Evolutionary conservation across 1,140 invertebrate species (phyloP).

Genomic region (Geopemphigus sp.): DNA sequence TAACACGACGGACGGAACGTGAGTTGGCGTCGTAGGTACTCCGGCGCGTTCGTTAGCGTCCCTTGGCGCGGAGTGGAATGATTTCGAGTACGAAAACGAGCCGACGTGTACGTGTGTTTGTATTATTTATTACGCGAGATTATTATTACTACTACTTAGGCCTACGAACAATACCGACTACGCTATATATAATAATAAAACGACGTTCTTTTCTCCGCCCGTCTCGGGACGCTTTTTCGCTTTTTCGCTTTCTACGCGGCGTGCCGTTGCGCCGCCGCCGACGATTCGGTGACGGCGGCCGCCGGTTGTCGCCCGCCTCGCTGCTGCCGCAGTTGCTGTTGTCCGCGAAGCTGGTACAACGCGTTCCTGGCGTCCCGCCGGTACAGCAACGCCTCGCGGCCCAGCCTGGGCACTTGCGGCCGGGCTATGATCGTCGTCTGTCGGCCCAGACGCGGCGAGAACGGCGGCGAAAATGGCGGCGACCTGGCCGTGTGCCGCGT

Average conservation of each 20-base stretch:
- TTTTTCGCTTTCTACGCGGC: not conserved
- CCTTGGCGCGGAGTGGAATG: too few relatives aligned
- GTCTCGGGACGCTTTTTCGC: too few relatives aligned
- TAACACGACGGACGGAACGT: too few relatives aligned
- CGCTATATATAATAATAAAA: not conserved
- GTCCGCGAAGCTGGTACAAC: not conserved
- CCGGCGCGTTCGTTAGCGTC: too few relatives aligned
- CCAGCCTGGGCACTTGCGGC: slow-evolving; percentile 1
- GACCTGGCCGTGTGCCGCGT: slow-evolving; percentile 24
- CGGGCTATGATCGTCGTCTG: slow-evolving; percentile 14
- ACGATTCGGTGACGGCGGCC: not conserved
- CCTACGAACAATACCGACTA: slow-evolving; percentile 31
- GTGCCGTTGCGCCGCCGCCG: not conserved
- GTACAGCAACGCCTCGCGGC: slow-evolving; percentile 5
- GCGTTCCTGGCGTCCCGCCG: slow-evolving; percentile 23
- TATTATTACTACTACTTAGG: not conserved
- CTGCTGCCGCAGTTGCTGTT: not conserved
- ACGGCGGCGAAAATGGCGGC: slow-evolving; percentile 49
- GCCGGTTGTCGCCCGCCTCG: not conserved
- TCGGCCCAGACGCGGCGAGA: slow-evolving; percentile 51
- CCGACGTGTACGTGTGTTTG: too few relatives aligned
- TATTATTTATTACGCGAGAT: too few relatives aligned
- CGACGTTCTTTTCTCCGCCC: not conserved
- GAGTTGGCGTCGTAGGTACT: too few relatives aligned
- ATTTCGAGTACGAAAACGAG: too few relatives aligned